Evolutionary conservation across 2,797 vertebrate species (phyloP), one percentile per base, ranked within the genome.

Genomic region (Halcyon chelicuti): DNA sequence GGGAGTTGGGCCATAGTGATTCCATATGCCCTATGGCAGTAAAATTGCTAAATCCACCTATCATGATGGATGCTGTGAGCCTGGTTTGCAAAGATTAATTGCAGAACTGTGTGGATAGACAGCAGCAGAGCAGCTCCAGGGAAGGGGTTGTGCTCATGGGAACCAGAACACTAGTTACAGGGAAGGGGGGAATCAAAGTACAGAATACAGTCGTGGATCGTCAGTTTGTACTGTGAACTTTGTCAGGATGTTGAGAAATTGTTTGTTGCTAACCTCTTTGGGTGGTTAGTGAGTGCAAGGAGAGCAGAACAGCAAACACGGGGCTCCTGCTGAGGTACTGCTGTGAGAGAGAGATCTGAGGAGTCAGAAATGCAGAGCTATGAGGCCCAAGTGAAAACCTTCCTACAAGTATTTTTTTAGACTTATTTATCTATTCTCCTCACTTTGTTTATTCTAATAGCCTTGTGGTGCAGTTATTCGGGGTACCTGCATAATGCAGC

Each of bases 201-300:
- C 95, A 87, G 31, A 62, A n/a, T 18, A 8, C 7, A 4, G 89
- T 96, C 73, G 90, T 95, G 91, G 86, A 90, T 96, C 84, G 4
- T 72, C 94, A 88, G 72, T 42, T 93, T 86, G 81, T 73, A 88
- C 96, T 40, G 42, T 94, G 88, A 72, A 90, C 95, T 94, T 93
- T 92, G 96, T 83, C 90, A 91, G 74, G 76, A 60, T 55, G n/a
- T 91, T 96, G 84, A 72, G 91, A 93, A 96, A 89, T 62, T 54
- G 63, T 83, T 96, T 44, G 3, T 21, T 52, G 31, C 33, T 63
- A n/a, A 58, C 61, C 14, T 63, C 47, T 86, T 80, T 1, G 2
- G 9, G 42, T 60, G 60, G 39, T 88, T 80, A 78, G 61, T 68
- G 65, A 65, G 74, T 33, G 87, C 78, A 75, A 78, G 60, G 44